phyloP scores from a whole-genome alignment of 92 coral and sea anemone genomes.

The Epizoanthus rinbou region DNA sequence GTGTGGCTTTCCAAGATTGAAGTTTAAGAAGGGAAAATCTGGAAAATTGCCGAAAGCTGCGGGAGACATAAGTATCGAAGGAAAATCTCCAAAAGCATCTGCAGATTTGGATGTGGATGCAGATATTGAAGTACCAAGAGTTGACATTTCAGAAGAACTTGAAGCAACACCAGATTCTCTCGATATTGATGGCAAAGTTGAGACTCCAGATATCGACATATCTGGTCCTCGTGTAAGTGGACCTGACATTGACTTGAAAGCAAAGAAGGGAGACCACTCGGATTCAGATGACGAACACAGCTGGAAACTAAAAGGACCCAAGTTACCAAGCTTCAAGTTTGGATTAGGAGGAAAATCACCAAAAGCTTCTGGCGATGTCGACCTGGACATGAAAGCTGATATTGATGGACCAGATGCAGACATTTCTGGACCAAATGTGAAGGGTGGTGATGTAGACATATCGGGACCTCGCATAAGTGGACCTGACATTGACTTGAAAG shows the following conservation, averaged over 20 bases:
- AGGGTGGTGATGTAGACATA: too few species aligned
- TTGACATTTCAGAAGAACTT: too few species aligned
- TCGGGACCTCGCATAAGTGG: neutral
- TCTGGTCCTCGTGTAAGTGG: too few species aligned
- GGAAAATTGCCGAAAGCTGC: neutral
- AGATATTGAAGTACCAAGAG: too few species aligned
- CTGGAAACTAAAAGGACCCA: constrained; percentile 11
- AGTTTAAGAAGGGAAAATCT: neutral
- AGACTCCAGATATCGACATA: too few species aligned
- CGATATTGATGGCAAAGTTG: too few species aligned
- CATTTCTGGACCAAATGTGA: neutral
- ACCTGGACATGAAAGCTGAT: neutral
- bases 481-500: neutral
- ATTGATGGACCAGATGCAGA: neutral
- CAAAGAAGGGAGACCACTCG: neutral
- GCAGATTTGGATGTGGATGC: neutral
- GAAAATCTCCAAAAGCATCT: neutral
- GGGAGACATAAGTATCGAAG: neutral
- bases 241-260: neutral
- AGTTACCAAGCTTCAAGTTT: neutral
- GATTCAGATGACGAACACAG: constrained; percentile 24
- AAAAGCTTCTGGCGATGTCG: neutral
- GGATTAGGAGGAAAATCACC: too few species aligned
- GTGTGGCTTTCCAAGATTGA: neutral
- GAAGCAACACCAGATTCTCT: too few species aligned